Evolutionary conservation across 2,797 vertebrate genomes (phyloP).

Genomic region (Acrossocheilus fasciatus): DNA sequence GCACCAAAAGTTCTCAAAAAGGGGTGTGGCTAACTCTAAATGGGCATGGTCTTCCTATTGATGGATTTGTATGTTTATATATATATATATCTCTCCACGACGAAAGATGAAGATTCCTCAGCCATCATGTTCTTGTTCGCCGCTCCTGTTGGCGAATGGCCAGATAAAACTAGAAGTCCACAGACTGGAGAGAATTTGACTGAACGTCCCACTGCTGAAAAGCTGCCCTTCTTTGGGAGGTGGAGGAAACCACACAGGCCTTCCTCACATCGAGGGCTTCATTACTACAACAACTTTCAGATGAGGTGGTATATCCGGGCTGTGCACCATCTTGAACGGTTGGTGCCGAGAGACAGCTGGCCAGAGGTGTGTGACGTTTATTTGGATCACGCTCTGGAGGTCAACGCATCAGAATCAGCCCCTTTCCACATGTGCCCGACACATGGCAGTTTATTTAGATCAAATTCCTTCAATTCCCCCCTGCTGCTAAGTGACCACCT

Average conservation of each 20-base stretch:
- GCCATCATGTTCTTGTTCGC: slow-evolving; percentile 18
- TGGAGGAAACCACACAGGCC: slow-evolving; percentile 28
- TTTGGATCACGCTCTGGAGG: slow-evolving; percentile 60
- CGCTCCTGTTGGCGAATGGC: slow-evolving; percentile 34
- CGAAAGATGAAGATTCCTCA: slow-evolving; percentile 52
- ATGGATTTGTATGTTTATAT: slow-evolving; percentile 40
- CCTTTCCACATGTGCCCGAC: slow-evolving; percentile 59
- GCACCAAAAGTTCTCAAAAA: not conserved
- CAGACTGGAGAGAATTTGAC: slow-evolving; percentile 24
- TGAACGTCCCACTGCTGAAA: slow-evolving; percentile 25
- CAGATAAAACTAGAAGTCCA: slow-evolving; percentile 36
- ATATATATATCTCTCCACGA: slow-evolving; percentile 13
- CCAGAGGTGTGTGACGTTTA: slow-evolving; percentile 60
- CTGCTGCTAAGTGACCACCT: slow-evolving; percentile 31
- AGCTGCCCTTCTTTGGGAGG: slow-evolving; percentile 24
- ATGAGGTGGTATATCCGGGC: slow-evolving; percentile 26
- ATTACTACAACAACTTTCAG: slow-evolving; percentile 25
- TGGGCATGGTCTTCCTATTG: not conserved
- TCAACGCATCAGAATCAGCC: slow-evolving; percentile 54
- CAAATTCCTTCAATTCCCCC: slow-evolving; percentile 51
- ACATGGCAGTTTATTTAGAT: slow-evolving; percentile 61
- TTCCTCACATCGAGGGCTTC: slow-evolving; percentile 33
- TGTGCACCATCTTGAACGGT: not conserved
- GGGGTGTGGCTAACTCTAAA: slow-evolving; percentile 14
- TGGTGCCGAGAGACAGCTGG: slow-evolving; percentile 45